Evolutionary conservation across 2,797 vertebrate genomes (phyloP).

Genomic region (Cuculus canorus): DNA sequence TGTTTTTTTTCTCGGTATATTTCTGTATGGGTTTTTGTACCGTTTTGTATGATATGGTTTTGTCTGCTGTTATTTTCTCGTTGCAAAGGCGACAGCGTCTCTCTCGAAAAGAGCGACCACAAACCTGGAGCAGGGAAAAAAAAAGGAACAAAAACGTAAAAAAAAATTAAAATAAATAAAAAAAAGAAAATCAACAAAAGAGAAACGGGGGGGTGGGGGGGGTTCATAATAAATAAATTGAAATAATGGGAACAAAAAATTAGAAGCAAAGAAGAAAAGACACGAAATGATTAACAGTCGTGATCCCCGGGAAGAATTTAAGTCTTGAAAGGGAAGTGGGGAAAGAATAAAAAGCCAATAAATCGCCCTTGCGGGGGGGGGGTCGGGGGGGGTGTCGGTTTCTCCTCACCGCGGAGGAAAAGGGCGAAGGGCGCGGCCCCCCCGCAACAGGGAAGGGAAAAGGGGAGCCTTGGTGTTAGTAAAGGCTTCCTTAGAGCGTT

Average conservation of each 20-base stretch:
- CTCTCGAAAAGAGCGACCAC: conserved; percentile 54
- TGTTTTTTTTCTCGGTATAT: not conserved
- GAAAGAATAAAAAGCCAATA: not conserved
- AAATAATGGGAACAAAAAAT: conserved; percentile 38
- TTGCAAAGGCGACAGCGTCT: conserved; percentile 31
- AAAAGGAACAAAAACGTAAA: too few relatives aligned
- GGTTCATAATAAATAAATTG: not conserved
- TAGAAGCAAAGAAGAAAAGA: not conserved
- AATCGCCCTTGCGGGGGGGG: not conserved
- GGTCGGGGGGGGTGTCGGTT: not conserved
- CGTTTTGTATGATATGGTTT: not conserved
- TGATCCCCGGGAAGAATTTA: not conserved
- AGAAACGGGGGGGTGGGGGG: not conserved
- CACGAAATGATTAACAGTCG: not conserved
- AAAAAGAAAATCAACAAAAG: too few relatives aligned
- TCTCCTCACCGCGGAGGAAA: not conserved
- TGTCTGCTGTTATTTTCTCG: conserved; percentile 20
- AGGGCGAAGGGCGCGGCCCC: too few relatives aligned
- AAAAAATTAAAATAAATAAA: not conserved
- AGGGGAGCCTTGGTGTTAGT: too few relatives aligned
- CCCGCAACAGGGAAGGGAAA: too few relatives aligned
- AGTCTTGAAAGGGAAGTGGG: not conserved
- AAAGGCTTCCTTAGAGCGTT: too few relatives aligned
- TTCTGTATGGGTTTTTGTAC: not conserved
- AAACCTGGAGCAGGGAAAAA: conserved; percentile 47